A percentile compares a stretch with the other conserved stretches of the same genome.
These are phyloP conservation scores for Litocranius walleri DNA, from an alignment of 2,113 vertebrate species.

Conservation along the genomic window DNA sequence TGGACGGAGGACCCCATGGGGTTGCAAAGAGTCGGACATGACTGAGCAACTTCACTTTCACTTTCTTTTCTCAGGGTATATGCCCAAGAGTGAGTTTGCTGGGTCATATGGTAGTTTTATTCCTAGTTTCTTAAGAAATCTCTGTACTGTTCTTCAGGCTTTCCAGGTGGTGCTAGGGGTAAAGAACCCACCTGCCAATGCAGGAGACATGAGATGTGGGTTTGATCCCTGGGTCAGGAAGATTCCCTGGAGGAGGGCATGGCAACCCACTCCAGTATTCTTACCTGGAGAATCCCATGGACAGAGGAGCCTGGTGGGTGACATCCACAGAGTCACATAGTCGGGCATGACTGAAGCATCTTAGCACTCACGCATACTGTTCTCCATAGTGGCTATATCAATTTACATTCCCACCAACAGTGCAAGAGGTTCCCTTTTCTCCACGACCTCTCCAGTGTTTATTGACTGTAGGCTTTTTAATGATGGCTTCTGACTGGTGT, in stretches of 20 bases:
- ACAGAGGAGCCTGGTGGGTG: neutral
- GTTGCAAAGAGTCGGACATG: too few relatives aligned
- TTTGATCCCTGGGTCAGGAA: neutral
- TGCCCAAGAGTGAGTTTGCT: neutral
- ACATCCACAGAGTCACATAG: neutral
- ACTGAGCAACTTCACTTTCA: too few relatives aligned
- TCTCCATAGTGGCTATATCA: neutral
- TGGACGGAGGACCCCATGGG: too few relatives aligned
- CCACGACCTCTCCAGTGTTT: neutral
- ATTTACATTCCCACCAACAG: neutral
- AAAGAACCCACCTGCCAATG: neutral
- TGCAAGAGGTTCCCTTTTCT: neutral
- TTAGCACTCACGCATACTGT: neutral
- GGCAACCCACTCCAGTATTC: neutral
- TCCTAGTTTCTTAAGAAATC: neutral
- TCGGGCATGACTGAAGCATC: accelerated
- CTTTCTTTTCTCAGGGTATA: neutral
- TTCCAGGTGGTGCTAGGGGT: neutral
- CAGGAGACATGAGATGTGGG: neutral
- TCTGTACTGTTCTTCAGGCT: neutral
- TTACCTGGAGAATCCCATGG: neutral
- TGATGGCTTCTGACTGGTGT: neutral
- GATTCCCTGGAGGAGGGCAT: neutral
- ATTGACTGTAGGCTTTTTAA: neutral
- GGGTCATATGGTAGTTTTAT: neutral